Conservation (phyloP, 2,113 vertebrate species). For the Eurypyga helias region DNA sequence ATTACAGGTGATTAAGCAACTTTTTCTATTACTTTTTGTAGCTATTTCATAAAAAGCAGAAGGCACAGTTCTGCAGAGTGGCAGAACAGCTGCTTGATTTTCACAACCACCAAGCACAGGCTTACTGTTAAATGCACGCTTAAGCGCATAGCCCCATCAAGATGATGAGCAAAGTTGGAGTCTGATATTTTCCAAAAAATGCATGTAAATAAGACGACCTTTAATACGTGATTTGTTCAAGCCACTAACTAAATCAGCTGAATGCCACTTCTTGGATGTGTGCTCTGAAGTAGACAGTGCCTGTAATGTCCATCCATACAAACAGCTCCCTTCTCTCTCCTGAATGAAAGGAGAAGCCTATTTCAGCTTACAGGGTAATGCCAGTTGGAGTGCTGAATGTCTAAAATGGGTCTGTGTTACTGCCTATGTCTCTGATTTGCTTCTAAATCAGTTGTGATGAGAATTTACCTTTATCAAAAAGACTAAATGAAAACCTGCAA, state of each 20-base stretch:
- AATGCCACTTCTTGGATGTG: background rate
- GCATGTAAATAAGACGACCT: background rate
- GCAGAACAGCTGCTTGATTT: constrained; percentile 45
- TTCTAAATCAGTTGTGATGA: constrained; percentile 14
- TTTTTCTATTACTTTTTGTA: background rate
- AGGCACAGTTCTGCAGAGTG: background rate
- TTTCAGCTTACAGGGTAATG: constrained; percentile 19
- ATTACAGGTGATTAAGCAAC: fast-evolving
- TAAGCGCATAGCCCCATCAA: background rate
- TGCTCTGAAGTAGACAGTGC: constrained; percentile 8
- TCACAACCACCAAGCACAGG: background rate
- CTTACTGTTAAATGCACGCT: background rate
- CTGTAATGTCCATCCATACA: constrained; percentile 17
- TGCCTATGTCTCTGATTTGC: background rate
- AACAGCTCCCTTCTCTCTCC: constrained; percentile 25
- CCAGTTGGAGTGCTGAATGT: background rate
- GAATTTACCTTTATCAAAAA: constrained; percentile 28
- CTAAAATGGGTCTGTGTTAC: background rate
- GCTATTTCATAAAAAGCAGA: constrained; percentile 13
- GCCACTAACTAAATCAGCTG: background rate
- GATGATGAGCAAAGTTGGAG: background rate
- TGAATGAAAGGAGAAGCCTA: constrained; percentile 43
- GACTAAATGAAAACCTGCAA: background rate
- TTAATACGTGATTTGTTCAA: background rate
- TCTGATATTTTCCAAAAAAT: constrained; percentile 1